Evolutionary conservation across 2,888 invertebrate species (phyloP).

Genomic region (Stenurella melanura): DNA sequence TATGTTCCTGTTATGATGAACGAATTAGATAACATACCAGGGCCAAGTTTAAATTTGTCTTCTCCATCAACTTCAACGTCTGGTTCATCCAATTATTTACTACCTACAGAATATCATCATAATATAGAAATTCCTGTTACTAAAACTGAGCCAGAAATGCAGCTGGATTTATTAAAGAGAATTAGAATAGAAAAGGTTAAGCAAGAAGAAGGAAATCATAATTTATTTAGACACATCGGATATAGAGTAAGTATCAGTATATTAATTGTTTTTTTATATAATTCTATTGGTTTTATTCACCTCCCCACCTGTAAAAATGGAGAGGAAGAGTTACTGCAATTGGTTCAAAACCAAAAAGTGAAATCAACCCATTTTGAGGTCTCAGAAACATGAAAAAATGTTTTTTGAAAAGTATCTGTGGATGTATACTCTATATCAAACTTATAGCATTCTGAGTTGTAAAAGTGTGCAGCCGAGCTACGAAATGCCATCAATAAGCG

Average conservation of each 20-base stretch:
- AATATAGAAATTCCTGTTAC: conserved; percentile 31
- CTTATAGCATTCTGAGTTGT: too few relatives aligned
- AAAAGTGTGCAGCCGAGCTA: too few relatives aligned
- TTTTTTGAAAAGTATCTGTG: too few relatives aligned
- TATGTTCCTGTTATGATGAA: conserved; percentile 87
- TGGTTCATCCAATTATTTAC: conserved; percentile 63
- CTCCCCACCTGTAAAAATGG: too few relatives aligned
- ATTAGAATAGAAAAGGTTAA: conserved; percentile 72
- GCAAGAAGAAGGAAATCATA: conserved; percentile 61
- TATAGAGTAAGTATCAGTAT: conserved; percentile 70
- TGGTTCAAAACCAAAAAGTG: too few relatives aligned
- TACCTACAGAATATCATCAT: conserved; percentile 59
- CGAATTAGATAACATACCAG: conserved; percentile 74
- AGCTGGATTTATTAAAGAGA: conserved; percentile 71
- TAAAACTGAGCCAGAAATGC: conserved; percentile 57
- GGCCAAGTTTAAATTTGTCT: conserved; percentile 57
- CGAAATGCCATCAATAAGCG: too few relatives aligned
- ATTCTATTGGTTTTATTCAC: too few relatives aligned
- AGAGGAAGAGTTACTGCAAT: too few relatives aligned
- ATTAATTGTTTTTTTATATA: conserved; percentile 9
- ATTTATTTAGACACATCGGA: conserved; percentile 69
- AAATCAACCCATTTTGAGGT: too few relatives aligned
- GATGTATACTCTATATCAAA: too few relatives aligned
- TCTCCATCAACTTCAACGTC: conserved; percentile 44
- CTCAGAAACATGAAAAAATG: too few relatives aligned